Evolutionary conservation across 2,113 vertebrate species (phyloP).

Genomic region (Etheostoma spectabile): DNA sequence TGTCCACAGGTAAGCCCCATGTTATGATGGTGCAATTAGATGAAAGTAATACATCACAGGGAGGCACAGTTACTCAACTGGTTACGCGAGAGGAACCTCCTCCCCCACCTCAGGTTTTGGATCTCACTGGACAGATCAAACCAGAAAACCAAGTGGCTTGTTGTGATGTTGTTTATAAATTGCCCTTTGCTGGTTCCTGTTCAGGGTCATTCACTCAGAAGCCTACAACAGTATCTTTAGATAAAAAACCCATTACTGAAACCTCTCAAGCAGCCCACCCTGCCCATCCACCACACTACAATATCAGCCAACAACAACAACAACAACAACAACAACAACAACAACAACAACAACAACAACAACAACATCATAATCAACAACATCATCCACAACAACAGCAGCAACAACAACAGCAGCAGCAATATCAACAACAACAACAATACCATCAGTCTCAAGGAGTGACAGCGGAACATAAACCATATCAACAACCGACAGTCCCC

Average conservation of each 20-base stretch:
- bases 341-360: no score
- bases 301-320: conserved; percentile 79
- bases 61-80: conserved; percentile 89
- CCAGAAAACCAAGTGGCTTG: conserved; percentile 94
- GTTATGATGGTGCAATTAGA: conserved; percentile 96
- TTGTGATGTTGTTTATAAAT: conserved; percentile 97
- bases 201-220: conserved; percentile 89
- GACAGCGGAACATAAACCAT: conserved; percentile 88
- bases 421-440: conserved; percentile 71
- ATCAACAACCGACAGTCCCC: conserved; percentile 75
- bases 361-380: conserved; percentile 64
- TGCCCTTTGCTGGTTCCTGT: conserved; percentile 94
- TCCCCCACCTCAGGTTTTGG: conserved; percentile 86
- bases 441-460: conserved; percentile 29
- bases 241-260: conserved; percentile 81
- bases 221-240: conserved; percentile 84
- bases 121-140: conserved; percentile 92
- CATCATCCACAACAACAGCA: conserved; percentile 72
- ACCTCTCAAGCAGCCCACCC: conserved; percentile 74
- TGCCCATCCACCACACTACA: conserved; percentile 74
- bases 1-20: conserved; percentile 90
- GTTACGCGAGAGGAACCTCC: conserved; percentile 88
- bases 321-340: conserved; percentile 50
- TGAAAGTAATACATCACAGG: conserved; percentile 81
- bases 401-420: conserved; percentile 74